These are phyloP conservation scores for Psittacara wagleri DNA, from an alignment of 2,113 vertebrate genomes.

Conservation along the genomic window DNA sequence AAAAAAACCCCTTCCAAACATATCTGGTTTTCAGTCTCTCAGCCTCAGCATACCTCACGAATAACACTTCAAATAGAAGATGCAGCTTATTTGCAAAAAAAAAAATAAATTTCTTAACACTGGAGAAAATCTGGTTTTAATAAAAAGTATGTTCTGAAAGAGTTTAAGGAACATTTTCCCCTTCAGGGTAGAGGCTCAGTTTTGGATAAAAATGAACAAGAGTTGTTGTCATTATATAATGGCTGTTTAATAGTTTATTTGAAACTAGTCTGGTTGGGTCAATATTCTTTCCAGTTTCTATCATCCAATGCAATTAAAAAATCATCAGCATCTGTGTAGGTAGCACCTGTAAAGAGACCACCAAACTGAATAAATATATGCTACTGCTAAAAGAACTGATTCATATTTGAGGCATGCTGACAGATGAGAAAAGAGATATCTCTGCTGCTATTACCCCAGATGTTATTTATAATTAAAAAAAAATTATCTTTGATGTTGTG, in stretches of 20 bases:
- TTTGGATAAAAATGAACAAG: not conserved
- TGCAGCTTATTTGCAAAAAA: not conserved
- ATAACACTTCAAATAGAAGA: not conserved
- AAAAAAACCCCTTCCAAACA: not conserved
- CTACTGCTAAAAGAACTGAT: not conserved
- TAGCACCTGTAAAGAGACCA: not conserved
- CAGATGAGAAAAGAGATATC: not conserved
- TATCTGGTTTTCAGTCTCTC: not conserved
- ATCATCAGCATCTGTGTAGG: not conserved
- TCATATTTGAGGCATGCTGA: not conserved
- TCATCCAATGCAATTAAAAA: conserved; percentile 2
- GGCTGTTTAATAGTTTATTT: not conserved
- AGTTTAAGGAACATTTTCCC: not conserved
- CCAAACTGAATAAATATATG: not conserved
- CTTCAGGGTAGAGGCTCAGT: not conserved
- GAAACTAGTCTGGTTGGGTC: not conserved
- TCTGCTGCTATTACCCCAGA: not conserved
- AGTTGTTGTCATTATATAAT: not conserved
- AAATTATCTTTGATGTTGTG: not conserved
- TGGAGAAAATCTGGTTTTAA: not conserved
- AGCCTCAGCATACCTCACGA: not conserved
- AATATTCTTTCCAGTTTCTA: not conserved
- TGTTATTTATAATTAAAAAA: not conserved
- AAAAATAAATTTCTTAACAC: not conserved
- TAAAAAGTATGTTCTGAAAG: not conserved